Conservation (phyloP, 2,888 invertebrate genomes). For the Lasius platythorax region DNA sequence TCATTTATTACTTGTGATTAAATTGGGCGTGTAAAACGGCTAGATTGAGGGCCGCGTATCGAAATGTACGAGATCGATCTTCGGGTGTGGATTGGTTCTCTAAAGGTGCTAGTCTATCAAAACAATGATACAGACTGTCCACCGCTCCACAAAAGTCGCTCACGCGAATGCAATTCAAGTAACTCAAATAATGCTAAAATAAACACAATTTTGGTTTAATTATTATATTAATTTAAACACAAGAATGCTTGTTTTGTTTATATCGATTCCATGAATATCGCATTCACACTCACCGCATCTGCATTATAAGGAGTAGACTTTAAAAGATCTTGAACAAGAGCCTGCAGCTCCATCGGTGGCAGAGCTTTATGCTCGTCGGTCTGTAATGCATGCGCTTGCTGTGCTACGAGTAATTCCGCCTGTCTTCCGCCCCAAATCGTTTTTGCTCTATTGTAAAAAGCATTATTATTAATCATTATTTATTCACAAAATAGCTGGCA, state of each 20-base stretch:
- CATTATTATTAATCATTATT: slow-evolving; percentile 41
- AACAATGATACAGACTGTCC: slow-evolving; percentile 93
- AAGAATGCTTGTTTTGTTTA: background rate
- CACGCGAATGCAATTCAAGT: slow-evolving; percentile 94
- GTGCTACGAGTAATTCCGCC: slow-evolving; percentile 95
- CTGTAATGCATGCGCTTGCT: slow-evolving; percentile 93
- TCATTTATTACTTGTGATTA: slow-evolving; percentile 90
- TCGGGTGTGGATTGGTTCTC: slow-evolving; percentile 86
- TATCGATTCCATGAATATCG: background rate
- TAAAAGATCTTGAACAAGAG: slow-evolving; percentile 91
- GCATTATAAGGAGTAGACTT: slow-evolving; percentile 93
- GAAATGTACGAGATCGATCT: slow-evolving; percentile 89
- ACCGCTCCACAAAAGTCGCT: slow-evolving; percentile 95
- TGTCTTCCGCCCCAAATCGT: slow-evolving; percentile 95
- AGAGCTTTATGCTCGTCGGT: slow-evolving; percentile 94
- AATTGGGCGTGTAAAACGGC: slow-evolving; percentile 96
- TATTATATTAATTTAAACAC: slow-evolving; percentile 10
- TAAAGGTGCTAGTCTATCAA: slow-evolving; percentile 89
- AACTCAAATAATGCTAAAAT: slow-evolving; percentile 94
- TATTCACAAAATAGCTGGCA: slow-evolving; percentile 10
- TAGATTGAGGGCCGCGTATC: slow-evolving; percentile 96
- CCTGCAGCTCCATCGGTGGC: slow-evolving; percentile 92
- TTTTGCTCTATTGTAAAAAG: slow-evolving; percentile 84
- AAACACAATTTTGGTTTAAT: slow-evolving; percentile 24
- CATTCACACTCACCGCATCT: slow-evolving; percentile 90